phyloP scores from a whole-genome alignment of 2,888 invertebrate genomes.

The Saturnia pavonia region DNA sequence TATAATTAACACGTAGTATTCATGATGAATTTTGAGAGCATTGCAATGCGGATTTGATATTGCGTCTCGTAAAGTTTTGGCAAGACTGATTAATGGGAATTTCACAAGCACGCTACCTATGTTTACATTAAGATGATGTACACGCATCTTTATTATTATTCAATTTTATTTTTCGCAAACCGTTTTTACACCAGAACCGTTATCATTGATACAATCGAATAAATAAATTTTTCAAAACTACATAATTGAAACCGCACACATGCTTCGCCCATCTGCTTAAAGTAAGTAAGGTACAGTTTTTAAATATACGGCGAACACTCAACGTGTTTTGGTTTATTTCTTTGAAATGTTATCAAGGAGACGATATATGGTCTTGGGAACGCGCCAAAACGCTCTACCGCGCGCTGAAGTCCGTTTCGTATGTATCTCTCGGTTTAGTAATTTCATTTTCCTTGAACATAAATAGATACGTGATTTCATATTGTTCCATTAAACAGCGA shows the following conservation, averaged over 20 bases:
- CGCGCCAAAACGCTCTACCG: slow-evolving; percentile 53
- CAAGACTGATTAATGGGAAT: slow-evolving; percentile 39
- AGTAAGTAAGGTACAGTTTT: background rate
- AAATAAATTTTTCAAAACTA: background rate
- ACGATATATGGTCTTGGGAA: slow-evolving; percentile 55
- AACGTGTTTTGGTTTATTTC: slow-evolving; percentile 44
- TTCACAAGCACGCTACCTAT: slow-evolving; percentile 37
- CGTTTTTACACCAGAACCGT: background rate
- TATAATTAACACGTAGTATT: background rate
- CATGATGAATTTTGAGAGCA: background rate
- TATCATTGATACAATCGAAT: background rate
- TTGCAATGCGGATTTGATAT: slow-evolving; percentile 29
- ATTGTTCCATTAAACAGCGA: slow-evolving; percentile 28
- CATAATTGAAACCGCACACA: background rate
- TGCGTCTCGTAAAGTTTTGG: slow-evolving; percentile 70
- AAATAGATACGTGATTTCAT: slow-evolving; percentile 36
- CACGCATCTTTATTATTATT: background rate
- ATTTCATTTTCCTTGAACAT: slow-evolving; percentile 39
- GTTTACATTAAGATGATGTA: slow-evolving; percentile 50
- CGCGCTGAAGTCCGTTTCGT: slow-evolving; percentile 30
- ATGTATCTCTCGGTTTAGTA: slow-evolving; percentile 34
- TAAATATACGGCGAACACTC: slow-evolving; percentile 43
- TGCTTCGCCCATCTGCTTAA: background rate
- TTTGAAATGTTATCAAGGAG: slow-evolving; percentile 50
- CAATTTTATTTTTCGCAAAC: background rate